Evolutionary conservation across 2,888 invertebrate species (phyloP).

Genomic region (Drosophila nr. perissopoda): DNA sequence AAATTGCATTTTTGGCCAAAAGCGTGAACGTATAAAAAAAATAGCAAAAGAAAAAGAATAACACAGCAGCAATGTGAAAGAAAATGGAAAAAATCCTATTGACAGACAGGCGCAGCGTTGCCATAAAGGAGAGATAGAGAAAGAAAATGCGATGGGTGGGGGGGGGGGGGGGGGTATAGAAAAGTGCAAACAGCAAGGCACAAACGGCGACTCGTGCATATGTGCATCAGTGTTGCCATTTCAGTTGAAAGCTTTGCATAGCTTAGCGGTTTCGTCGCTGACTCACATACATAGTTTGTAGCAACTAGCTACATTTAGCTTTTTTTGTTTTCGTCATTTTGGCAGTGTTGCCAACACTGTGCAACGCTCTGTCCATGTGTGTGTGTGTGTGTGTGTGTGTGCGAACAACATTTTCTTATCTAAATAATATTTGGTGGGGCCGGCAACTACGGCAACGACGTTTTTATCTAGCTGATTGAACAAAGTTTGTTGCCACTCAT

Average conservation of each 20-base stretch:
- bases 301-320: slow-evolving; percentile 1
- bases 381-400: slow-evolving; percentile 34
- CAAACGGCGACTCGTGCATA: slow-evolving; percentile 39
- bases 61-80: slow-evolving; percentile 41
- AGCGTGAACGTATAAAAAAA: slow-evolving; percentile 20
- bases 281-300: not conserved
- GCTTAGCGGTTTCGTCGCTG: not conserved
- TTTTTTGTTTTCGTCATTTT: not conserved
- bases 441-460: slow-evolving; percentile 53
- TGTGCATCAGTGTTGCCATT: slow-evolving; percentile 16
- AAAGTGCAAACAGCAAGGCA: slow-evolving; percentile 50
- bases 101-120: slow-evolving; percentile 40
- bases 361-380: slow-evolving; percentile 10
- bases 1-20: slow-evolving; percentile 74
- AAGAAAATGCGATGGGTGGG: not conserved
- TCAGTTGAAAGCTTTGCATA: not conserved
- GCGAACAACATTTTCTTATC: slow-evolving; percentile 74
- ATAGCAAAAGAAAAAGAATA: slow-evolving; percentile 27
- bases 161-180: not conserved
- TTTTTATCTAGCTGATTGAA: slow-evolving; percentile 73
- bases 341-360: not conserved
- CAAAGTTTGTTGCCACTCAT: slow-evolving; percentile 64
- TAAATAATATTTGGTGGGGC: slow-evolving; percentile 73
- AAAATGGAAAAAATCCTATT: slow-evolving; percentile 51
- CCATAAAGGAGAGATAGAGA: slow-evolving; percentile 10